A percentile compares a stretch with the other conserved stretches of the same genome.
Conservation (phyloP, 1,140 invertebrate genomes). For the Pseudomyrmex pallidus region DNA sequence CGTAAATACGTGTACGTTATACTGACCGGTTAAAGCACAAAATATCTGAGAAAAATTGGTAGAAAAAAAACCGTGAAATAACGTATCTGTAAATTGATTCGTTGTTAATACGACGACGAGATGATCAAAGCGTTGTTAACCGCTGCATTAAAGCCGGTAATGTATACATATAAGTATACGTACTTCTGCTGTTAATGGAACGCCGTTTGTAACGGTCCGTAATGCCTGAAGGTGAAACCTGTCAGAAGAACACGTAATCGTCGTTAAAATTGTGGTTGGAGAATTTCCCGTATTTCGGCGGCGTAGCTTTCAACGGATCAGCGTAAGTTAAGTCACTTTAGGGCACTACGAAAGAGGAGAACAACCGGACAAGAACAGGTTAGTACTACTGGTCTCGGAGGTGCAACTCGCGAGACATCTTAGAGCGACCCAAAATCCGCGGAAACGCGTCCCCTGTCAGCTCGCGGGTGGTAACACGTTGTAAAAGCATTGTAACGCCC, state of each 20-base stretch:
- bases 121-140: not conserved
- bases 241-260: slow-evolving; percentile 40
- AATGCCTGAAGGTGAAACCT: not conserved
- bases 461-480: slow-evolving; percentile 58
- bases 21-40: not conserved
- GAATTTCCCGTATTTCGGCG: slow-evolving; percentile 28
- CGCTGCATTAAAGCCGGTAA: too few species aligned
- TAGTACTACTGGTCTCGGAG: slow-evolving; percentile 61
- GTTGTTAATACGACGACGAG: not conserved
- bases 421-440: slow-evolving; percentile 64
- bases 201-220: not conserved
- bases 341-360: slow-evolving; percentile 42
- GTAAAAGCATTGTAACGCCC: slow-evolving; percentile 46
- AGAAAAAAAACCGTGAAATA: too few species aligned
- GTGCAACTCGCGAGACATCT: slow-evolving; percentile 60
- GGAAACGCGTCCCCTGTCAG: slow-evolving; percentile 62
- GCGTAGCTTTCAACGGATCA: slow-evolving; percentile 45
- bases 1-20: not conserved
- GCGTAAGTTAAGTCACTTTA: slow-evolving; percentile 67
- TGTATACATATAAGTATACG: not conserved
- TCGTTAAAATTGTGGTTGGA: slow-evolving; percentile 52
- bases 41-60: too few species aligned
- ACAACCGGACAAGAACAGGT: slow-evolving; percentile 53
- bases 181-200: not conserved
- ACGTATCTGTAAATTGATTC: not conserved